Evolutionary conservation across 1,140 invertebrate genomes (phyloP), one percentile per base, ranked within the genome.

Genomic region (Charaxes varanes): DNA sequence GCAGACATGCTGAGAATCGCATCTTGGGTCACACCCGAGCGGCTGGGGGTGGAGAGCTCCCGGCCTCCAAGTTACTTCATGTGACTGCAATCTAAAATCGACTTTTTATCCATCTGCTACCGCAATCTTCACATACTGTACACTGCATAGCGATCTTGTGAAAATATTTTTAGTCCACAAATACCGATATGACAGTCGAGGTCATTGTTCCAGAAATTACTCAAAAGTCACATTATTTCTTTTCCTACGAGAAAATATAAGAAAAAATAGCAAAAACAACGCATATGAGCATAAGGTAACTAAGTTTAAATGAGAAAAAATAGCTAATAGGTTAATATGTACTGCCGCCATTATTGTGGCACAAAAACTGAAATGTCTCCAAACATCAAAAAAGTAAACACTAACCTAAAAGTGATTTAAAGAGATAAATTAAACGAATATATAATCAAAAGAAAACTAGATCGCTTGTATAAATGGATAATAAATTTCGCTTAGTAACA

Each of bases 311-410:
- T 44, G 44, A 41, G 55, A 32, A 61, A 76, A 67, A 70, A 70
- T 66, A 60, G 46, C 56, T 59, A 60, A 79, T 80, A 83, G 78
- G 78, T 83, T 83, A 83, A 67, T 60, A 72, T 70, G 50, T 53
- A 78, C 73, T 83, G 78, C 78, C 78, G 76, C 78, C 78, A 83
- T 83, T 83, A 83, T 79, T 80, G 73, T 76, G 53, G 65, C 72
- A 77, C 70, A 70, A 70, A 82, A 78, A 74, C 57, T 67, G 71
- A 70, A 77, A 78, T 72, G 74, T 78, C 76, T 80, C 53, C 63
- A 78, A 80, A 82, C 78, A 82, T 80, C 69, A 78, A 72, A 79
- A 74, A 73, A 74, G 74, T 79, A 82, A 80, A 83, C 76, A 83
- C 64, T 71, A 74, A 74, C 69, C 64, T 74, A 65, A 40, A 67